Conservation (phyloP, 1,140 invertebrate genomes). For the Aphidius gifuensis region DNA sequence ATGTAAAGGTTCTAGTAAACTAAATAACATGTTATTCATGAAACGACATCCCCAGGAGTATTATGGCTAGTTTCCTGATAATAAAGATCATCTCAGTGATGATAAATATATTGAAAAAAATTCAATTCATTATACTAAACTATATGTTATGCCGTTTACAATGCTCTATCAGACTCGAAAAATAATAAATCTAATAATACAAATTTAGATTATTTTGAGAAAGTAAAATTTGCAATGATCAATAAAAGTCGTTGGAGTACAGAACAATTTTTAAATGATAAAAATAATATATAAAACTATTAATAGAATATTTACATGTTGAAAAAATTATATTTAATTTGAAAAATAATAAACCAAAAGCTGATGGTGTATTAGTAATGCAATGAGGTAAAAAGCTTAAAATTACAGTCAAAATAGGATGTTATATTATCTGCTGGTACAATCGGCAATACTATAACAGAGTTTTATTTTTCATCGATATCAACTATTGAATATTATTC, state of each 20-base stretch:
- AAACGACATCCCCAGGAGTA: constrained; percentile 75
- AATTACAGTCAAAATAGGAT: constrained; percentile 59
- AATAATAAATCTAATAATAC: constrained; percentile 35
- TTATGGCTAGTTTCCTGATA: constrained; percentile 58
- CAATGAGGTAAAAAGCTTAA: constrained; percentile 43
- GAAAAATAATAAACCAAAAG: constrained; percentile 39
- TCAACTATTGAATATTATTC: too few relatives aligned
- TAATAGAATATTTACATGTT: constrained; percentile 58
- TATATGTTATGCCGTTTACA: constrained; percentile 61
- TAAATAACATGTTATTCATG: constrained; percentile 86
- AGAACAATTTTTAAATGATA: constrained; percentile 50
- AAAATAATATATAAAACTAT: constrained; percentile 38
- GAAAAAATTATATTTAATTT: constrained; percentile 56
- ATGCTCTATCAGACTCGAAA: constrained; percentile 61
- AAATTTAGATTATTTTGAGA: constrained; percentile 56
- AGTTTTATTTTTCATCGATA: too few relatives aligned
- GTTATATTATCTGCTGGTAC: constrained; percentile 69
- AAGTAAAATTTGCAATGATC: constrained; percentile 57
- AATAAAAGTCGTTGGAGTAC: constrained; percentile 65
- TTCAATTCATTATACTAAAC: constrained; percentile 53
- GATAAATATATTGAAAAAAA: constrained; percentile 11
- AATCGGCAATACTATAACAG: too few relatives aligned
- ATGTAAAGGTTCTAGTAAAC: constrained; percentile 70
- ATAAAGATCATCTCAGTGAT: constrained; percentile 31
- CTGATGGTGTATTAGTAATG: constrained; percentile 55